A percentile compares a stretch with the other conserved stretches of the same genome.
These are phyloP conservation scores for Apostichopus leukothele DNA, from an alignment of 53 echinoderm and acorn worm genomes.

Conservation along the genomic window DNA sequence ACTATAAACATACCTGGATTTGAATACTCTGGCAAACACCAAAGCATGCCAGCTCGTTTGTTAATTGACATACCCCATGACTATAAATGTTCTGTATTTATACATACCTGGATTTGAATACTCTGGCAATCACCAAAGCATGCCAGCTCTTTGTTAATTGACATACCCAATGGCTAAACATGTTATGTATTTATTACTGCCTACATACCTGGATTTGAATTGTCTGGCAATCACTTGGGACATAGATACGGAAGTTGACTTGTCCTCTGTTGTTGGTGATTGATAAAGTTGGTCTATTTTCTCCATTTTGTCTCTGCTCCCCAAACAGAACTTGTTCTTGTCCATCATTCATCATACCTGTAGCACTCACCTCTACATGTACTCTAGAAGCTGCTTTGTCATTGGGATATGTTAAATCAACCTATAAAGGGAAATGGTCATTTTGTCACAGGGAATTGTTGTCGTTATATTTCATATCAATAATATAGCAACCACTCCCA, in stretches of 20 bases:
- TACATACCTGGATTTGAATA: too few relatives aligned
- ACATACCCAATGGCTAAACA: too few relatives aligned
- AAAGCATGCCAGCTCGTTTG: too few relatives aligned
- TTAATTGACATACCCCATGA: too few relatives aligned
- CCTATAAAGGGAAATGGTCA: conserved; percentile 35
- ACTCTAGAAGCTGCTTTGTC: conserved; percentile 50
- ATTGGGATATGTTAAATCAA: conserved; percentile 40
- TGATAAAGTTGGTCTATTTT: not conserved
- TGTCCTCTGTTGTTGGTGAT: conserved; percentile 51
- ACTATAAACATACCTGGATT: conserved; percentile 28
- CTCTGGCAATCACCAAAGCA: too few relatives aligned
- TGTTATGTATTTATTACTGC: too few relatives aligned
- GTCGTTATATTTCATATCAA: too few relatives aligned
- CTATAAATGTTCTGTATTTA: too few relatives aligned
- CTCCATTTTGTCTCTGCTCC: conserved; percentile 12
- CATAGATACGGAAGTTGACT: conserved; percentile 56
- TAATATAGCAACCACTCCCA: too few relatives aligned
- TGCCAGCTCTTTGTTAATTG: too few relatives aligned
- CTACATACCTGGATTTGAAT: conserved; percentile 46
- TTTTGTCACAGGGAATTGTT: too few relatives aligned
- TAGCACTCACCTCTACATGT: conserved; percentile 46
- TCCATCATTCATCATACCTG: conserved; percentile 12
- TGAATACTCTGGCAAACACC: conserved; percentile 18
- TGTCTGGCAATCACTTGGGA: conserved; percentile 9
- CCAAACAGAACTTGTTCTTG: conserved; percentile 9